Evolutionary conservation across 2,888 invertebrate genomes (phyloP).

Genomic region (Thereva unica): DNA sequence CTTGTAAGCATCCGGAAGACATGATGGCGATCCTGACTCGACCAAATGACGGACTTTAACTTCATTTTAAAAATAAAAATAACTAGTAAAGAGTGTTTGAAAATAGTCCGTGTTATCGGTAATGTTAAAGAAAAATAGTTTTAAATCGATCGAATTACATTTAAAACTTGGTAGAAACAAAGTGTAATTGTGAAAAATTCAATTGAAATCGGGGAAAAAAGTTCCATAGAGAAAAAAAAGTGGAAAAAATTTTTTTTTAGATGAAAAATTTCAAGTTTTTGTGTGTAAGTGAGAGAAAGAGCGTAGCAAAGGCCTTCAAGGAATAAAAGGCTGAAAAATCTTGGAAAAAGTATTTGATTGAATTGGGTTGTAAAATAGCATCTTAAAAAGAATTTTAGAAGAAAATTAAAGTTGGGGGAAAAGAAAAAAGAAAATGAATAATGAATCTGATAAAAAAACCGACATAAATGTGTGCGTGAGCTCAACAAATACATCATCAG

Average conservation of each 20-base stretch:
- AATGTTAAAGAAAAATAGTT: slow-evolving; percentile 19
- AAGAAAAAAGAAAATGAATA: slow-evolving; percentile 49
- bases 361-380: slow-evolving; percentile 20
- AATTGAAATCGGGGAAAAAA: neutral
- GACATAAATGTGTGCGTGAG: slow-evolving; percentile 52
- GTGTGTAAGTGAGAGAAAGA: slow-evolving; percentile 25
- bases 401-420: slow-evolving; percentile 41
- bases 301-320: slow-evolving; percentile 20
- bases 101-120: slow-evolving; percentile 17
- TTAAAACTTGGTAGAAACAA: slow-evolving; percentile 10
- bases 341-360: slow-evolving; percentile 2
- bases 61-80: slow-evolving; percentile 32
- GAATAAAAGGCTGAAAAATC: neutral
- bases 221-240: slow-evolving; percentile 18
- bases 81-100: slow-evolving; percentile 23
- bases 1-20: slow-evolving; percentile 58
- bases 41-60: slow-evolving; percentile 47
- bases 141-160: slow-evolving; percentile 14
- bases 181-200: slow-evolving; percentile 12
- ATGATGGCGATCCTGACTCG: slow-evolving; percentile 66
- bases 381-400: slow-evolving; percentile 35
- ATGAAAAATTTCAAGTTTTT: slow-evolving; percentile 24
- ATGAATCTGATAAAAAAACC: slow-evolving; percentile 54
- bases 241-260: slow-evolving; percentile 27
- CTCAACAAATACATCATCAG: slow-evolving; percentile 46